Base-by-base conservation (phyloP, 1,140 invertebrate genomes). In the Drosophila carrolli region DNA sequence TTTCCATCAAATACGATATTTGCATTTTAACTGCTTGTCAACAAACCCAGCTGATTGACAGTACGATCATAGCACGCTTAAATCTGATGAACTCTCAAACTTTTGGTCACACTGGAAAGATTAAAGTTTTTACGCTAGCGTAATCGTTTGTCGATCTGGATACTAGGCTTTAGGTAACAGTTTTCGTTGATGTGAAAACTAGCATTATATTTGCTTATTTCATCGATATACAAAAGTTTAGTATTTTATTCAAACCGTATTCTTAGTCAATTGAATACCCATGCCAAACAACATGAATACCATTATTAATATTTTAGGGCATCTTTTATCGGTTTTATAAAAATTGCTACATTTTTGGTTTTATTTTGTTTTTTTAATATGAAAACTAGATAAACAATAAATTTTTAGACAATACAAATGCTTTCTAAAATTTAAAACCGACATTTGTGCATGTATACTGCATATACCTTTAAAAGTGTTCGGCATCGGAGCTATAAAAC, bases 331-430 rank as follows among this genome's bases (percentile, higher is more conserved):
- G 32, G 23, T 40, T 55, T 63, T 14, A 60, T 23, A 23, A 35
- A 35, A 35, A n/a, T 62, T 19, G 10, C n/a, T 43, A 14, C 4
- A n/a, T 13, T 41, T 59, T 61, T 60, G 29, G 23, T 60, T 63
- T 62, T 63, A n/a, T 60, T 63, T 60, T 29, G 16, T 35, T 63
- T 63, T 60, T 63, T 62, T 59, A 29, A 29, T 23, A 41, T 4
- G 8, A 5, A 35, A 40, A 38, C 9, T 41, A 8, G 0, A 23
- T 23, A 19, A 43, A 60, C 9, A 35, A 11, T 32, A 5, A 4
- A 32, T 23, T 41, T 43, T 29, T n/a, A 9, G 8, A 11, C 19
- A 13, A 10, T 58, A 35, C 2, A 8, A n/a, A 32, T 10, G 1
- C 10, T 7, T 59, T 4, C 10, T 7, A n/a, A 5, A 14, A 23